Conservation (phyloP, 2,888 invertebrate genomes). For the Oscheius sp. region DNA sequence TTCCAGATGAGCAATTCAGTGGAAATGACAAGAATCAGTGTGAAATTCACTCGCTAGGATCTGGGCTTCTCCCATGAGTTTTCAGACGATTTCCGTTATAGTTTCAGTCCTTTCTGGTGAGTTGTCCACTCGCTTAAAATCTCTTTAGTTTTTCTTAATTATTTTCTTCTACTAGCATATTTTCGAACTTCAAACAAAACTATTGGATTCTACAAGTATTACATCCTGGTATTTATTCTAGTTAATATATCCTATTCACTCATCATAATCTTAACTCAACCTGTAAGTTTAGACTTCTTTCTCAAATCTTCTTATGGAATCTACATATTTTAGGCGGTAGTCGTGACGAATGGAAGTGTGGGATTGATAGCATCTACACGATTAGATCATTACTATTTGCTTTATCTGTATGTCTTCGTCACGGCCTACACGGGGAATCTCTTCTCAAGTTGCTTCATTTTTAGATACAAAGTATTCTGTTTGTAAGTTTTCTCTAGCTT, state of each 20-base stretch:
- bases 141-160: neutral
- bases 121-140: no score
- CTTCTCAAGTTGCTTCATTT: neutral
- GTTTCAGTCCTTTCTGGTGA: no score
- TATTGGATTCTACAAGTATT: neutral
- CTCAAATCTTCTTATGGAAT: neutral
- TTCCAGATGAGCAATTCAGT: no score
- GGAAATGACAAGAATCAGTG: no score
- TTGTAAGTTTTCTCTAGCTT: no score
- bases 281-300: no score
- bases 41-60: no score
- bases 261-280: neutral
- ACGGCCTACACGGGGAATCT: neutral
- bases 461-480: neutral
- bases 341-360: neutral
- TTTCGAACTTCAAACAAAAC: neutral
- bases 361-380: neutral
- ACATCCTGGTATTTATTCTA: neutral
- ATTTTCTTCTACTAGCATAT: neutral
- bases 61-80: no score
- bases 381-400: neutral
- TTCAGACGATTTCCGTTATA: no score
- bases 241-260: neutral
- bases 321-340: neutral
- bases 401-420: neutral